A percentile compares a stretch with the other conserved stretches of the same genome.
Conservation (phyloP, 2,888 invertebrate species). For the Ecliptopera silaceata region DNA sequence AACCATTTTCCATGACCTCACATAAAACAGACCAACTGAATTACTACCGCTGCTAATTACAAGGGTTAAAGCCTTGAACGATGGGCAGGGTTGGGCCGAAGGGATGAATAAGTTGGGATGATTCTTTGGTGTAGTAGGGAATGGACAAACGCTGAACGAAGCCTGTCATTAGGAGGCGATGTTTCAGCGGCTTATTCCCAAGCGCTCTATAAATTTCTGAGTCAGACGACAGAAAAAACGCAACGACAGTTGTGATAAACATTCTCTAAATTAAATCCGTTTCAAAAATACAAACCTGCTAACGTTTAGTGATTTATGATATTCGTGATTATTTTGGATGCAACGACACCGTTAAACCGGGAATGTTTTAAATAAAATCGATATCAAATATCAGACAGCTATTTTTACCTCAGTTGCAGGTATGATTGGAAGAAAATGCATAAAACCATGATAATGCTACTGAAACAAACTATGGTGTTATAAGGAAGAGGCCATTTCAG, state of each 20-base stretch:
- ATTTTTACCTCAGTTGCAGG: too few relatives aligned
- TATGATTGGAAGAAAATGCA: too few relatives aligned
- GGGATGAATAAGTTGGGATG: conserved; percentile 69
- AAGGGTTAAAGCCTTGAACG: conserved; percentile 61
- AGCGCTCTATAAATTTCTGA: conserved; percentile 6
- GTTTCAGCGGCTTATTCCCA: conserved; percentile 46
- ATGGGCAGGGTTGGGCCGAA: conserved; percentile 52
- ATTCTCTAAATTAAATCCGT: too few relatives aligned
- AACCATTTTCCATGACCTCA: conserved; percentile 32
- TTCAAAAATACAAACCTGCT: too few relatives aligned
- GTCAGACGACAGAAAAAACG: not conserved
- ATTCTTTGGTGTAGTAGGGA: conserved; percentile 64
- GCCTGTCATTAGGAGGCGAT: conserved; percentile 69
- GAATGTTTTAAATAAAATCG: too few relatives aligned
- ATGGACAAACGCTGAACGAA: conserved; percentile 52
- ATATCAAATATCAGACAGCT: too few relatives aligned
- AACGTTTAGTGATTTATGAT: too few relatives aligned
- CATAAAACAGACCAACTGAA: conserved; percentile 46
- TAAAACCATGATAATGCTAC: not conserved
- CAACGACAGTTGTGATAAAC: not conserved
- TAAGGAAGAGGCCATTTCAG: conserved; percentile 5
- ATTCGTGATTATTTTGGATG: too few relatives aligned
- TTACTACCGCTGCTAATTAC: conserved; percentile 66
- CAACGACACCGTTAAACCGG: too few relatives aligned
- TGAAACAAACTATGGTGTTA: not conserved